Evolutionary conservation across 2,113 vertebrate genomes (phyloP), one percentile per base, ranked within the genome.

Genomic region (Platichthys stellatus): DNA sequence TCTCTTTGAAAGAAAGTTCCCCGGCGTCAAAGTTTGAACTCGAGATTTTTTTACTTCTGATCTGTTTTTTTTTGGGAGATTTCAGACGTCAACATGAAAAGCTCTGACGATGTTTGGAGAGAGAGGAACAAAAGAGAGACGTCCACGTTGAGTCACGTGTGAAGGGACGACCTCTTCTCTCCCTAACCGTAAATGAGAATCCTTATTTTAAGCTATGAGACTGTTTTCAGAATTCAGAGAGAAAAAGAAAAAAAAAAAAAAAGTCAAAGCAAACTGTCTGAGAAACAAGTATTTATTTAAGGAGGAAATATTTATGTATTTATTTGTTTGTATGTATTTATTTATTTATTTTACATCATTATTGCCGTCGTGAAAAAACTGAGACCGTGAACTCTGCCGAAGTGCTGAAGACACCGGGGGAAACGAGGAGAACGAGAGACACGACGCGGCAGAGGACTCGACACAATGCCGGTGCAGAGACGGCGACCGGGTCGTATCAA

Each of bases 301-400:
- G 62, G 76, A 49, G 72, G 80, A 78, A 64, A 78, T 94, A 93
- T 93, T 92, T 93, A 94, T 94, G 85, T 94, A 95, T 95, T 94
- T 95, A 94, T 95, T 94, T 86, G 75, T 92, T 93, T 92, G 47
- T 93, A 93, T 90, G 85, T 93, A 94, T 93, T 93, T 90, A 92
- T 92, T 89, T 90, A 92, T 92, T 89, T 93, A 92, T 94, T 93
- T 43, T 92, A 91, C 59, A 74, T 78, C 61, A 70, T 72, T 62
- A 70, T 81, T 40, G 67, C 47, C 15, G 4, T 57, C 51, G 51
- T 79, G 72, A 45, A 28, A 28, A 31, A 63, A 74, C 73, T 74
- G 69, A 31, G 69, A 57, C 35, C 74, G 57, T 76, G 80, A 71
- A 85, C 83, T 76, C 73, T 69, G 31, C 58, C 78, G 26, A 74